phyloP scores from a whole-genome alignment of 2,888 invertebrate genomes.

The Drosophila kanekoi region DNA sequence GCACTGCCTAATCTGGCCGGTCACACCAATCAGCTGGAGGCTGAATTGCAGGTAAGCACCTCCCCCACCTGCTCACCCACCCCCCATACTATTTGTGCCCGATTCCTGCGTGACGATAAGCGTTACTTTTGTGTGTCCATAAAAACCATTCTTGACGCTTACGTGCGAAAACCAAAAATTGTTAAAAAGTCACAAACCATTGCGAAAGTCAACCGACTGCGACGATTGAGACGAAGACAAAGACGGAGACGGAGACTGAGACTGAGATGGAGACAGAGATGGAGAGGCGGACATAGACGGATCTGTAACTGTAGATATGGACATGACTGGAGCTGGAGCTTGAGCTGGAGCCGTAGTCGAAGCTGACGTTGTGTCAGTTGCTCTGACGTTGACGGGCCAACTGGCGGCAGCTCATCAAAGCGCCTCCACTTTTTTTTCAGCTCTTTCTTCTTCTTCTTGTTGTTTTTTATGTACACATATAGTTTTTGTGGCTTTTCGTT shows the following conservation, averaged over 20 bases:
- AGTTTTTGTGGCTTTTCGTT: constrained; percentile 18
- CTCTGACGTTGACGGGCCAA: constrained; percentile 47
- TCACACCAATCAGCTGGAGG: constrained; percentile 92
- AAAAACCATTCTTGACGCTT: constrained; percentile 78
- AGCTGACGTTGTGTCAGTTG: constrained; percentile 43
- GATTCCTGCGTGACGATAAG: constrained; percentile 68
- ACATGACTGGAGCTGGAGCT: constrained; percentile 25
- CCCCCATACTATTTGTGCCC: not conserved
- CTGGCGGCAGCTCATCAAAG: constrained; percentile 63
- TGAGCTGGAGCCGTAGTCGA: constrained; percentile 7
- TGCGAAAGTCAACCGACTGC: constrained; percentile 44
- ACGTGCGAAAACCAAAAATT: constrained; percentile 71
- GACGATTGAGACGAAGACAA: not conserved
- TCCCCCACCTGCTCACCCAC: not conserved
- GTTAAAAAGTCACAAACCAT: constrained; percentile 55
- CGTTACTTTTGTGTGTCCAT: constrained; percentile 64
- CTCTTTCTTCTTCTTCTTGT: constrained; percentile 8
- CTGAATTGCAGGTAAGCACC: constrained; percentile 90
- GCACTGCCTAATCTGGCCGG: constrained; percentile 94
- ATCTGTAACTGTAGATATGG: constrained; percentile 58
- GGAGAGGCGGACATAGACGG: constrained; percentile 25
- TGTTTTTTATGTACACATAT: constrained; percentile 7
- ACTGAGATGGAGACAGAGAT: not conserved
- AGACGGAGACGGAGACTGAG: not conserved
- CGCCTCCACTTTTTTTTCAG: constrained; percentile 43